Base-by-base conservation (phyloP, 2,888 invertebrate genomes). In the Andrena minutula region DNA sequence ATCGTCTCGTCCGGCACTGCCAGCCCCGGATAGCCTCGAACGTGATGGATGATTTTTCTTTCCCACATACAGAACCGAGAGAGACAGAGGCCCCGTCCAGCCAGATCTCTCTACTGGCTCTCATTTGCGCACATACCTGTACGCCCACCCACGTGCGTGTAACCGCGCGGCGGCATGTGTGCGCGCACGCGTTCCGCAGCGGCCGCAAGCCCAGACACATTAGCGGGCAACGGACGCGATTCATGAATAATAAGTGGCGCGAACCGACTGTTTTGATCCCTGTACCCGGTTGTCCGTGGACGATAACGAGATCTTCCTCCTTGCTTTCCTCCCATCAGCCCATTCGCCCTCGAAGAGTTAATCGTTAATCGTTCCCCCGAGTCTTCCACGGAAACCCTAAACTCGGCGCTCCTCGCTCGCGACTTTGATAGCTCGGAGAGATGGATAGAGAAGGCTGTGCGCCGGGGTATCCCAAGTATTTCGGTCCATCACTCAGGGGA, bases 11-110 rank as follows among this genome's bases (percentile, higher is more conserved):
- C 85, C 80, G 73, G 75, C 85, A 84, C 86, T 85, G 88, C 83
- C 87, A 84, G 82, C 74, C 82, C 83, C 75, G 85, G 88, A 91
- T 90, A 90, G 89, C 90, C 90, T 92, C 92, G 92, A 93, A 93
- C 91, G 89, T 92, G 92, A 92, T 92, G 91, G 92, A 92, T 92
- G 92, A 92, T 92, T 92, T 92, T 92, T 92, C 92, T 89, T 92
- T 90, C 89, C 84, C 85, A 83, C 83, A 85, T 82, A 82, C 88
- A 71, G 81, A 75, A 75, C 61, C 82, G 76, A 76, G 61, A 56
- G 61, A 63, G 63, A 73, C 70, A 68, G 53, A 68, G 53, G 49
- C 23, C 65, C 47, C 84, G 83, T 75, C 74, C 80, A 66, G 58
- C 79, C 83, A 56, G 56, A 82, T 87, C 87, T 75, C 60, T 84